phyloP scores from a whole-genome alignment of 2,888 invertebrate genomes.

The Leuctra nigra region DNA sequence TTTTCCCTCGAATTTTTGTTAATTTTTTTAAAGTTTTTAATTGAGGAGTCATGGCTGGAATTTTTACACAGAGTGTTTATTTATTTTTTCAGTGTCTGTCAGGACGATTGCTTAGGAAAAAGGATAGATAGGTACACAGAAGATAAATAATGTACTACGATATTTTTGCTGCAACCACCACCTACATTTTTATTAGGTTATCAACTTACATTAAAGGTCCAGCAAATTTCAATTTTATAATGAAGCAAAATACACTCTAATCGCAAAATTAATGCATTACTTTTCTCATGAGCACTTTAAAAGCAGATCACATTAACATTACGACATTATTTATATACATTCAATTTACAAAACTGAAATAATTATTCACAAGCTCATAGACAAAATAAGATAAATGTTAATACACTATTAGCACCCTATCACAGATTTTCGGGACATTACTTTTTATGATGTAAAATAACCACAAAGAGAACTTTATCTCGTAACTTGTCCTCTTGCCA shows the following conservation, averaged over 20 bases:
- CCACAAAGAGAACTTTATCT: too few species aligned
- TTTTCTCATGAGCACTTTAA: neutral
- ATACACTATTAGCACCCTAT: conserved; percentile 5
- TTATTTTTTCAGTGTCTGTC: too few species aligned
- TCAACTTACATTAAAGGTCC: conserved; percentile 18
- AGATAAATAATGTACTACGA: too few species aligned
- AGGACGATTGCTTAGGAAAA: too few species aligned
- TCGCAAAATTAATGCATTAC: neutral
- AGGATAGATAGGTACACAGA: too few species aligned
- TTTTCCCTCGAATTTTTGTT: too few species aligned
- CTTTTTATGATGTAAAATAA: conserved; percentile 10
- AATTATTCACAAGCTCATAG: neutral
- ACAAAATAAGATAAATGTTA: conserved; percentile 1
- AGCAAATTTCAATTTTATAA: conserved; percentile 10
- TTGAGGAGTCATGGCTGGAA: too few species aligned
- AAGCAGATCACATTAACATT: neutral
- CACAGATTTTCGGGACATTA: conserved; percentile 21
- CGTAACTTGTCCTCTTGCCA: too few species aligned
- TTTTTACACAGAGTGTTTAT: too few species aligned
- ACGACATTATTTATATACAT: neutral
- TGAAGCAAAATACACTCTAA: neutral
- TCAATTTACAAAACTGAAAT: conserved; percentile 2
- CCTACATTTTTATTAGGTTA: conserved; percentile 15
- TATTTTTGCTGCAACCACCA: conserved; percentile 16
- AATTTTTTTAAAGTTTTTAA: too few species aligned